A percentile compares a stretch with the other conserved stretches of the same genome.
Conservation (phyloP, 2,797 vertebrate genomes). For the Adelosebastes latens region DNA sequence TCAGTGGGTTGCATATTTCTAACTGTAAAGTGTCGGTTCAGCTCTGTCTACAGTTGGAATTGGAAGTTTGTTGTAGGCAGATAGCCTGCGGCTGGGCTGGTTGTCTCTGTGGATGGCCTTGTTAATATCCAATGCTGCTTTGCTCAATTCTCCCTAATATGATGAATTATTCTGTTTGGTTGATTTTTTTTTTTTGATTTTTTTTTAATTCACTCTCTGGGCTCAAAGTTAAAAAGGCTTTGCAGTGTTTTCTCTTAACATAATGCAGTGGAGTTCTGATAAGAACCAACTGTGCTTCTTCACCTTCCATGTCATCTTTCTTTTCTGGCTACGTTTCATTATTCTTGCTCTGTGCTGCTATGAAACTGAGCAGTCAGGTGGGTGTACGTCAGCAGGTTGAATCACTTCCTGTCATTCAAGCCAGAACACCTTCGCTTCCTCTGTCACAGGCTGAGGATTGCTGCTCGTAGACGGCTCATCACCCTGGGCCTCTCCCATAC, state of each 20-base stretch:
- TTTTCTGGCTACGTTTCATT: neutral
- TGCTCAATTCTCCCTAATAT: slow-evolving; percentile 36
- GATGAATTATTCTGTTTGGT: slow-evolving; percentile 72
- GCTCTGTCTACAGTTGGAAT: slow-evolving; percentile 36
- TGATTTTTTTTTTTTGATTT: slow-evolving; percentile 22
- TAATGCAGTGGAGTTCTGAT: slow-evolving; percentile 14
- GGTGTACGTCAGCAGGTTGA: neutral
- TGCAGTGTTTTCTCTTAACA: slow-evolving; percentile 39
- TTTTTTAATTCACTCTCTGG: neutral
- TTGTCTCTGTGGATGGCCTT: slow-evolving; percentile 39
- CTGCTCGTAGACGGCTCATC: neutral
- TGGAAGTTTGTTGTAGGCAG: slow-evolving; percentile 29
- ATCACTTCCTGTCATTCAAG: slow-evolving; percentile 8
- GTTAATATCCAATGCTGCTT: slow-evolving; percentile 43
- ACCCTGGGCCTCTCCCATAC: neutral
- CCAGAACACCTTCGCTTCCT: neutral
- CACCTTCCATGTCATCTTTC: neutral
- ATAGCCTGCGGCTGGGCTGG: slow-evolving; percentile 2
- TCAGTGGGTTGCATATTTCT: neutral
- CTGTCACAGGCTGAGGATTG: neutral
- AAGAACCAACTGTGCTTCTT: slow-evolving; percentile 1
- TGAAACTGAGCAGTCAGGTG: neutral
- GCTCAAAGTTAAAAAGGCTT: slow-evolving; percentile 11
- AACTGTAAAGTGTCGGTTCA: slow-evolving; percentile 11
- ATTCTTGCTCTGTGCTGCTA: neutral